Percentiles rank a stretch among this genome's conserved stretches.
Evolutionary conservation across 2,888 invertebrate genomes (phyloP).

Genomic region (Macaria liturata): DNA sequence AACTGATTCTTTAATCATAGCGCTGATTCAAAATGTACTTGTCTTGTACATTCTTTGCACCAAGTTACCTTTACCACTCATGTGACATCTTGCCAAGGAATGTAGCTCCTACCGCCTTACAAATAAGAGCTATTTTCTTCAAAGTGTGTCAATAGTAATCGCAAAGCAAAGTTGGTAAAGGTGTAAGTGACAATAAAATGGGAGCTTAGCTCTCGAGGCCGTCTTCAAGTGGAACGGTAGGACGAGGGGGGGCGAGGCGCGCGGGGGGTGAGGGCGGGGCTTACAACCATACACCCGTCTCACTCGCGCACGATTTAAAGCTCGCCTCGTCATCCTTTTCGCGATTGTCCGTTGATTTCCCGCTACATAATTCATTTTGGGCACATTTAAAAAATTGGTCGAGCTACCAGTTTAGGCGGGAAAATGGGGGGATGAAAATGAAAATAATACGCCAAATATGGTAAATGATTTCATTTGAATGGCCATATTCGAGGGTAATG

Average conservation of each 20-base stretch:
- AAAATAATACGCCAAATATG: constrained; percentile 81
- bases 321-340: constrained; percentile 49
- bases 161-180: constrained; percentile 70
- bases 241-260: constrained; percentile 31
- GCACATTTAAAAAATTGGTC: constrained; percentile 81
- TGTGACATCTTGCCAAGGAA: constrained; percentile 22
- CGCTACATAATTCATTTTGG: constrained; percentile 81
- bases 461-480: constrained; percentile 80
- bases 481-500: constrained; percentile 71
- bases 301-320: constrained; percentile 46
- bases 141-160: constrained; percentile 44
- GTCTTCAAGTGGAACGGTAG: constrained; percentile 75
- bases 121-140: constrained; percentile 41
- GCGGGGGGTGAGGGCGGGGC: constrained; percentile 51
- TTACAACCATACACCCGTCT: constrained; percentile 45
- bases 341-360: constrained; percentile 72
- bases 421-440: constrained; percentile 67
- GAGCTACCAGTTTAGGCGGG: constrained; percentile 66
- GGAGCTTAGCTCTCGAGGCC: constrained; percentile 78
- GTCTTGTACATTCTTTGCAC: constrained; percentile 54
- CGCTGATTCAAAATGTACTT: constrained; percentile 72
- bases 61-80: constrained; percentile 38
- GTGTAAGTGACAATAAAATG: constrained; percentile 82
- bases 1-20: constrained; percentile 74
- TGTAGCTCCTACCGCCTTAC: constrained; percentile 40